Evolutionary conservation across 2,113 vertebrate genomes (phyloP), one percentile per base, ranked within the genome.

Genomic region (Papio anubis): DNA sequence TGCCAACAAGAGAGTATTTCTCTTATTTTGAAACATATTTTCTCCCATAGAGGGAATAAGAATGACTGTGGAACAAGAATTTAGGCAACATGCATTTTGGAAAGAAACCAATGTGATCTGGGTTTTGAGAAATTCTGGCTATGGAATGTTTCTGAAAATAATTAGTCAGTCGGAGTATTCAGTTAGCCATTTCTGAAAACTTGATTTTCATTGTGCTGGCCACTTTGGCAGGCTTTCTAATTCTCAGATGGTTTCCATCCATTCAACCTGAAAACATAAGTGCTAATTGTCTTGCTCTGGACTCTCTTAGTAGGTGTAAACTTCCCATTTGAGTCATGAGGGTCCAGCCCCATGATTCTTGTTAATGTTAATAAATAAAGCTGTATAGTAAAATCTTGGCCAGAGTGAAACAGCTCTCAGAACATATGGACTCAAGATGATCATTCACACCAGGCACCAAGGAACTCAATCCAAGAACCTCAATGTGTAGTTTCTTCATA

Each of bases 281-380:
- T 95, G 90, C 93, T 97, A 97, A 96, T 95, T 97, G 95, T 97
- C 97, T 96, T 96, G 70, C 88, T 95, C 82, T 98, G 95, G 90
- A 87, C 82, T 91, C 90, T 93, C 94, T 94, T 94, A 95, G 95
- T 96, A 96, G 90, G 97, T 95, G 82, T 96, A 97, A 97, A 98
- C 88, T 91, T 97, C 93, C 92, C 95, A 93, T 95, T 72, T 92
- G 85, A 97, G 87, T 55, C 66, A 83, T 95, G 52, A 97, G 38
- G 38, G 30, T 50, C 73, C 76, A 23, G 90, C 78, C 97, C 88
- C 96, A 38, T 72, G 96, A 93, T 84, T 97, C 96, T 91, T 97
- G 73, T 97, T 97, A 96, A 97, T 94, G 86, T 85, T 97, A 97
- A 97, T 83, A 96, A 97, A 89, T 94, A 93, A 94, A 94, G 45